A percentile compares a stretch with the other conserved stretches of the same genome.
phyloP scores from a whole-genome alignment of 1,140 invertebrate genomes.

The Drosophila funebris region DNA sequence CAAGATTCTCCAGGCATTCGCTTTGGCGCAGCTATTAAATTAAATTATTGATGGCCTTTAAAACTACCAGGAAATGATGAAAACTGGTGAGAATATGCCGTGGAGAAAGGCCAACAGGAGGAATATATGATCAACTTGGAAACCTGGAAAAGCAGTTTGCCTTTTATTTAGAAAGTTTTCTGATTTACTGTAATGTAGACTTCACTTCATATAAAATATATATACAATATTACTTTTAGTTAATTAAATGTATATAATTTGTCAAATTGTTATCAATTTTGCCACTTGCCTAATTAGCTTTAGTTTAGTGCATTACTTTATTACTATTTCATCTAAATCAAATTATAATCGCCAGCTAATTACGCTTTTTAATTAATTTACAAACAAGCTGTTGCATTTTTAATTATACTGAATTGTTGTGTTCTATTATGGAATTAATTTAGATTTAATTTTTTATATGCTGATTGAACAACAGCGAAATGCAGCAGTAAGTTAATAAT shows the following conservation, averaged over 20 bases:
- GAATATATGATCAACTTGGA: no score
- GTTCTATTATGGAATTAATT: not conserved
- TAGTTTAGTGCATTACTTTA: not conserved
- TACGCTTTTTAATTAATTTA: not conserved
- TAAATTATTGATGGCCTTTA: not conserved
- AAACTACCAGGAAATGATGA: not conserved
- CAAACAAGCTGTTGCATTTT: not conserved
- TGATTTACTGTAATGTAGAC: no score
- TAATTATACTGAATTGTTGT: not conserved
- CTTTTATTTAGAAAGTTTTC: no score
- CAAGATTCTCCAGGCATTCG: conserved; percentile 4
- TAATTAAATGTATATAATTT: not conserved
- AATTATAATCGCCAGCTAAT: not conserved
- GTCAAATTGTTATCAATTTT: not conserved
- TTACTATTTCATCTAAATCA: not conserved
- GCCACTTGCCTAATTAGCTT: not conserved
- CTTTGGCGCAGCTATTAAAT: not conserved
- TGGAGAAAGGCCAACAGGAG: not conserved
- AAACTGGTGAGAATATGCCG: not conserved
- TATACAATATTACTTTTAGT: not conserved
- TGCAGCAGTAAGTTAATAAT: no score
- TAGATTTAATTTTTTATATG: no score
- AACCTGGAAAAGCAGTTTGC: no score
- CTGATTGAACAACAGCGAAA: no score
- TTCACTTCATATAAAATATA: no score